Evolutionary conservation across 2,888 invertebrate species (phyloP).

Genomic region (Diarsia rubi): DNA sequence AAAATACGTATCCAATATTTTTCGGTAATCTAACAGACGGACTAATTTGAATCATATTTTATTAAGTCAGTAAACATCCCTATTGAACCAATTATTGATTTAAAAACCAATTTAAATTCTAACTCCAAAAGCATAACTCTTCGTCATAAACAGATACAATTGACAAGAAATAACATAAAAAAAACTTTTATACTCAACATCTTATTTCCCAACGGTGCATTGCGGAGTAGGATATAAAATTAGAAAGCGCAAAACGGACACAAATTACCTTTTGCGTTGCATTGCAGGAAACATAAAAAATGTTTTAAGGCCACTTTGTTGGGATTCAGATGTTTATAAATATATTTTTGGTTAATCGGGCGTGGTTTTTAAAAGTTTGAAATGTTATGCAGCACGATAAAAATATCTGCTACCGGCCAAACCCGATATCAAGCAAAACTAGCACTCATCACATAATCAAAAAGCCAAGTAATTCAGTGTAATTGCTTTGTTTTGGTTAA

Average conservation of each 20-base stretch:
- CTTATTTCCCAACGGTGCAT: conserved; percentile 57
- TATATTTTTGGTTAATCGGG: neutral
- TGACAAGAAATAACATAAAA: conserved; percentile 33
- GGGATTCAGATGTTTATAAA: conserved; percentile 16
- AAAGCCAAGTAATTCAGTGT: too few species aligned
- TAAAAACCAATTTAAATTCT: conserved; percentile 16
- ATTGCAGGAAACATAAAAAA: conserved; percentile 41
- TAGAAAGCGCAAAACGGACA: conserved; percentile 30
- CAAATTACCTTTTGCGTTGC: conserved; percentile 31
- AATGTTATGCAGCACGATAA: neutral
- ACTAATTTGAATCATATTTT: too few species aligned
- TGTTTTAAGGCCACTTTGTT: conserved; percentile 36
- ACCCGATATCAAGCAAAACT: too few species aligned
- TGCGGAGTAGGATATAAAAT: conserved; percentile 33
- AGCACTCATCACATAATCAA: too few species aligned
- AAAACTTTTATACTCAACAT: conserved; percentile 26
- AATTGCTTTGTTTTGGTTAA: too few species aligned
- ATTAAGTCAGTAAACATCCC: too few species aligned
- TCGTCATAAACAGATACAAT: conserved; percentile 19
- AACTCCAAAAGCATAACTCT: conserved; percentile 12
- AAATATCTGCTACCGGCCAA: too few species aligned
- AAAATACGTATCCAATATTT: too few species aligned
- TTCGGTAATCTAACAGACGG: too few species aligned
- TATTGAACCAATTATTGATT: neutral
- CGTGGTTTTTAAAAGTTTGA: neutral